A percentile compares a stretch with the other conserved stretches of the same genome.
Evolutionary conservation across 2,797 vertebrate species (phyloP).

Genomic region (Pipistrellus pygmaeus): DNA sequence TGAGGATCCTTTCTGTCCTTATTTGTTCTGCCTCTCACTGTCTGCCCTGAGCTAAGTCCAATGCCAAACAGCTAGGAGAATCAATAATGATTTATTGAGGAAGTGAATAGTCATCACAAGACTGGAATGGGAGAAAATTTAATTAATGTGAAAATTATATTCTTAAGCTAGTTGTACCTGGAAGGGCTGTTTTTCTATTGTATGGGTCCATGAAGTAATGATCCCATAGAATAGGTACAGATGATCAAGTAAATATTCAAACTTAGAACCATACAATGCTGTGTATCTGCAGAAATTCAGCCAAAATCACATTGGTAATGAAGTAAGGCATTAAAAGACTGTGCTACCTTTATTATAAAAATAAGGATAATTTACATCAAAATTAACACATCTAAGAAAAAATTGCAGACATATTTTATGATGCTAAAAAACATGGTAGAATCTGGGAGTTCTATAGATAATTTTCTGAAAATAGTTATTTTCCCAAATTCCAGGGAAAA

Average conservation of each 20-base stretch:
- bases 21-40: neutral
- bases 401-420: neutral
- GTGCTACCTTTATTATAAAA: slow-evolving; percentile 1
- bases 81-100: neutral
- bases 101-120: neutral
- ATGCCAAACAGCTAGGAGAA: neutral
- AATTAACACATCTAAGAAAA: neutral
- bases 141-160: neutral
- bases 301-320: neutral
- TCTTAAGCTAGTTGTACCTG: neutral
- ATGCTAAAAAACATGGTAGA: neutral
- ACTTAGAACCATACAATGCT: too few species aligned
- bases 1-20: neutral
- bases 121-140: neutral
- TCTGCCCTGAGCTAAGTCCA: neutral
- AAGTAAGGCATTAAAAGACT: neutral
- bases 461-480: slow-evolving; percentile 25
- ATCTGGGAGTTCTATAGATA: neutral
- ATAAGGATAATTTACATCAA: neutral
- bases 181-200: neutral
- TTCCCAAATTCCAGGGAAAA: neutral
- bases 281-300: neutral
- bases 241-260: neutral
- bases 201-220: neutral
- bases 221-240: neutral